A percentile compares a stretch with the other conserved stretches of the same genome.
phyloP scores from a whole-genome alignment of 1,140 invertebrate genomes.

The Drosophila kohkoa region DNA sequence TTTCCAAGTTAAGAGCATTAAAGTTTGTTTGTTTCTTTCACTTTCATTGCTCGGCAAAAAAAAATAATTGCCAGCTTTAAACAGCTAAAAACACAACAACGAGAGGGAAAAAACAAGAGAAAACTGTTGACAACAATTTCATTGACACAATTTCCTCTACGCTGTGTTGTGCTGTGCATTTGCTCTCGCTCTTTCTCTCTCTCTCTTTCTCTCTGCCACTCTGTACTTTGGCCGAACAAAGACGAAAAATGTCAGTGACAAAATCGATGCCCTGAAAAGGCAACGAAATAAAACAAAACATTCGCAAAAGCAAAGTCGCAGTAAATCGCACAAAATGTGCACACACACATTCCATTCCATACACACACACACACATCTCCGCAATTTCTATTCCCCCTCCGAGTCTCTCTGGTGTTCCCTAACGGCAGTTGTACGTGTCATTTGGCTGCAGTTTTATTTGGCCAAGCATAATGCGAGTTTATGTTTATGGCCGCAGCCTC shows the following conservation, averaged over 20 bases:
- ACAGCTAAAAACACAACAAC: slow-evolving; percentile 34
- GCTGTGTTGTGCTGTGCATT: slow-evolving; percentile 22
- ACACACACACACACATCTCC: too few relatives aligned
- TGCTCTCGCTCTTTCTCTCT: slow-evolving; percentile 26
- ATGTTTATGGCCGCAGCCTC: slow-evolving; percentile 64
- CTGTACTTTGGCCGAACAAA: slow-evolving; percentile 8
- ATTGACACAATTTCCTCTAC: slow-evolving; percentile 69
- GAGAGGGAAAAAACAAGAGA: slow-evolving; percentile 18
- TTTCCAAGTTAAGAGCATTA: slow-evolving; percentile 31
- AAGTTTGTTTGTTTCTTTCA: slow-evolving; percentile 32
- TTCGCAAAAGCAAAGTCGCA: slow-evolving; percentile 66
- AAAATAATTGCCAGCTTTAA: slow-evolving; percentile 60
- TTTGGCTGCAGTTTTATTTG: slow-evolving; percentile 81
- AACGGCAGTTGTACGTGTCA: slow-evolving; percentile 74
- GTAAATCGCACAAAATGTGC: slow-evolving; percentile 68
- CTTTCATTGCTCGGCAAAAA: slow-evolving; percentile 11
- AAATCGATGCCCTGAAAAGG: slow-evolving; percentile 80
- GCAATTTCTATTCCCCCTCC: not conserved
- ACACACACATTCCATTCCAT: slow-evolving; percentile 3
- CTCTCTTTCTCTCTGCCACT: slow-evolving; percentile 12
- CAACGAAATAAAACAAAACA: slow-evolving; percentile 76
- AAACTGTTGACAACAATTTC: slow-evolving; percentile 70
- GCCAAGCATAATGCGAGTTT: slow-evolving; percentile 74
- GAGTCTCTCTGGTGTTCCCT: not conserved
- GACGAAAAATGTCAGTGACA: slow-evolving; percentile 62